phyloP scores from a whole-genome alignment of 2,797 vertebrate species.

The Falco berigora region DNA sequence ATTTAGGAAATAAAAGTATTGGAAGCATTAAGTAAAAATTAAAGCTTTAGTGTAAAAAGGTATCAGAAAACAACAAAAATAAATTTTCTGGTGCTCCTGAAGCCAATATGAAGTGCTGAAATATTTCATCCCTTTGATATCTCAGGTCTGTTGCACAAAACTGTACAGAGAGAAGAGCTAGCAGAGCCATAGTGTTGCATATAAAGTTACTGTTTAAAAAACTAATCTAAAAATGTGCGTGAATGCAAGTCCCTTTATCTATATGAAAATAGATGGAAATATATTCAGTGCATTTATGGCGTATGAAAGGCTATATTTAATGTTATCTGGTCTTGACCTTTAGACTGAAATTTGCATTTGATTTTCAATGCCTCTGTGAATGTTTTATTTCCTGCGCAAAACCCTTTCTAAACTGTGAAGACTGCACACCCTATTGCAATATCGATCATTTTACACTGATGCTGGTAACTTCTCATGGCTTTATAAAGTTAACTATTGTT shows the following conservation, averaged over 20 bases:
- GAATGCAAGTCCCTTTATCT: background rate
- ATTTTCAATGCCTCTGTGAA: background rate
- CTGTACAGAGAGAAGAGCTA: background rate
- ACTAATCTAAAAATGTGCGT: background rate
- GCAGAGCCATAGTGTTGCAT: background rate
- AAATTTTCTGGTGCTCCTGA: background rate
- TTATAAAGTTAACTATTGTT: background rate
- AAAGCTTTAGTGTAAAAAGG: background rate
- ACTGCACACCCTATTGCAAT: background rate
- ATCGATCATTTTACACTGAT: background rate
- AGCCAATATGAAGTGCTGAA: background rate
- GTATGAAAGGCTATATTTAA: slow-evolving; percentile 35
- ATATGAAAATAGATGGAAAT: slow-evolving; percentile 43
- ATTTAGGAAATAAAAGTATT: background rate
- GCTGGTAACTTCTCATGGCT: background rate
- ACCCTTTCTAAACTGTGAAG: background rate
- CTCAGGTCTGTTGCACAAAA: background rate
- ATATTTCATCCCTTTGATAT: background rate
- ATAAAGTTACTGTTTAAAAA: background rate
- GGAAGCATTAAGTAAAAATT: background rate
- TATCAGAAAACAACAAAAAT: background rate
- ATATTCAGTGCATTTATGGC: slow-evolving; percentile 14
- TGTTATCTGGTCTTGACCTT: slow-evolving; percentile 34
- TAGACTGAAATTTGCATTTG: slow-evolving; percentile 47
- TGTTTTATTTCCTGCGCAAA: background rate